phyloP scores from a whole-genome alignment of 2,797 vertebrate species.

The Typhlichthys subterraneus region DNA sequence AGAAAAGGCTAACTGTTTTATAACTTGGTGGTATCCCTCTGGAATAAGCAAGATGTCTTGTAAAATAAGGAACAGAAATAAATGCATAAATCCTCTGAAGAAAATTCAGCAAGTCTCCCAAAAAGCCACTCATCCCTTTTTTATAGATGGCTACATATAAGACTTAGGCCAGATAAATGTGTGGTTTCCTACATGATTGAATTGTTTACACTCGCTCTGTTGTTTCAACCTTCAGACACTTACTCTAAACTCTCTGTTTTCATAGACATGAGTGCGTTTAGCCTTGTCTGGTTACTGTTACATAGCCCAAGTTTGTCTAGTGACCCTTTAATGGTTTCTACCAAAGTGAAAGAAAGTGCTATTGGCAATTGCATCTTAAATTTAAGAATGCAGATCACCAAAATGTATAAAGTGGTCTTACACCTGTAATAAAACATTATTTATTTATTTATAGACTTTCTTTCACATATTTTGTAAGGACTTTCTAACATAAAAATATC shows the following conservation, averaged over 20 bases:
- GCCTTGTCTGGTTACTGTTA: slow-evolving; percentile 66
- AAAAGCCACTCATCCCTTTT: slow-evolving; percentile 65
- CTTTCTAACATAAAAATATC: slow-evolving; percentile 25
- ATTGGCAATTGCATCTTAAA: slow-evolving; percentile 50
- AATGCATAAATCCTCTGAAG: slow-evolving; percentile 65
- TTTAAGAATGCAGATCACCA: no score
- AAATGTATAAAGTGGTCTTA: no score
- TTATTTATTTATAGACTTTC: slow-evolving; percentile 1
- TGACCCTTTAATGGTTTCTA: slow-evolving; percentile 34
- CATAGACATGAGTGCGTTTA: slow-evolving; percentile 66
- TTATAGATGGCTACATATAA: slow-evolving; percentile 65
- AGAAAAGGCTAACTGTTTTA: slow-evolving; percentile 67
- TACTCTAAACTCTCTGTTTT: slow-evolving; percentile 64
- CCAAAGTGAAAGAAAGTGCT: slow-evolving; percentile 41
- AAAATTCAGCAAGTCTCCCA: slow-evolving; percentile 60
- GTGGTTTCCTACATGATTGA: slow-evolving; percentile 67
- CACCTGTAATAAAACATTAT: no score
- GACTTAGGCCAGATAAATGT: slow-evolving; percentile 61
- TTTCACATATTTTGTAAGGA: slow-evolving; percentile 23
- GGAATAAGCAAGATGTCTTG: slow-evolving; percentile 67
- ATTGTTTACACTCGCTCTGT: slow-evolving; percentile 69
- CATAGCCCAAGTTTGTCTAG: slow-evolving; percentile 68
- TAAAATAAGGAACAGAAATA: slow-evolving; percentile 60
- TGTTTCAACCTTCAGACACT: slow-evolving; percentile 53
- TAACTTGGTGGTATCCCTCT: slow-evolving; percentile 73